Base-by-base conservation (phyloP, 2,888 invertebrate genomes). In the Cartodere bifasciata region DNA sequence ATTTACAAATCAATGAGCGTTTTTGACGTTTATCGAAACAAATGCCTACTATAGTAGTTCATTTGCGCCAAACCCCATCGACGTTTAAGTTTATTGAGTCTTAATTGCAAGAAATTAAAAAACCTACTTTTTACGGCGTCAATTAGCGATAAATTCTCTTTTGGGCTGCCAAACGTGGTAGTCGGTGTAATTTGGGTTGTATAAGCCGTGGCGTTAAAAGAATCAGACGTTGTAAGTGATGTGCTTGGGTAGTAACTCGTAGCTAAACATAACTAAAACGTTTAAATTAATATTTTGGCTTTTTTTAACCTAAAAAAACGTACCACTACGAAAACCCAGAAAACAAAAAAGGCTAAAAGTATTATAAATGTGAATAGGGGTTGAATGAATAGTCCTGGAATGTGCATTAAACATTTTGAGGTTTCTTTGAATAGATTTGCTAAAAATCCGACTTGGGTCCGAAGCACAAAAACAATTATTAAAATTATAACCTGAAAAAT, bases 361-460 rank as follows among this genome's bases (percentile, higher is more conserved):
- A 81, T 71, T 37, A 81, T 46, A 55, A 90, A 87, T 1, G 92
- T 92, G 49, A 86, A 59, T 9, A 86, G 56, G 1, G 87, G 87
- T 50, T 91, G 91, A 23, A 88, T 63, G 50, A 91, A 75, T 25
- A 94, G 65, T 3, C 79, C 75, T 0, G 94, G 92, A 44, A 92
- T 71, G 44, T 79, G 76, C 33, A 77, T 72, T 45, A 94, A 69
- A 52, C 90, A 92, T 48, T 79, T 75, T 9, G 88, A 86, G 1
- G 92, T 88, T 61, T 92, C 91, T 52, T 78, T 78, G 55, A 94
- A 92, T 35, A 94, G 62, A 12, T 80, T 75, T 1, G 87, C 77
- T 46, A 92, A 65, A 49, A 90, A 82, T 21, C 77, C 72, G 1
- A 92, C 75, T 47, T 86, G 75, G 45, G 83, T 79, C 29, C 87